phyloP scores from a whole-genome alignment of 2,113 vertebrate species.

The Siniperca knerii region DNA sequence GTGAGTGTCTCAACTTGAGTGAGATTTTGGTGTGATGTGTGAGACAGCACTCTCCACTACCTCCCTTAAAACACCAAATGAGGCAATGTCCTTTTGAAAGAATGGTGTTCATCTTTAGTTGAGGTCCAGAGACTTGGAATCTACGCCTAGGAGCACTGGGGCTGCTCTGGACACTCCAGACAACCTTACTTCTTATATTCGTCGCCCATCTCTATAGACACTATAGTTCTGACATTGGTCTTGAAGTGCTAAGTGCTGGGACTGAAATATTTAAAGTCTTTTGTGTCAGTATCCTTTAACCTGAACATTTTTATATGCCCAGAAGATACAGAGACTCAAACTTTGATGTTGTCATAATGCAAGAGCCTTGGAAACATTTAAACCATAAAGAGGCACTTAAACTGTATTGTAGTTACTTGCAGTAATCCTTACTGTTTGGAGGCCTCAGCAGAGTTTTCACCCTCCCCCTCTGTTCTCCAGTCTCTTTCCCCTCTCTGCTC shows the following conservation, averaged over 20 bases:
- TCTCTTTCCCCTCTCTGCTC: slow-evolving; percentile 8
- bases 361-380: slow-evolving; percentile 21
- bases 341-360: neutral
- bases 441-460: neutral
- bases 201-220: neutral
- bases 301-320: neutral
- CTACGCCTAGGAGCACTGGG: neutral
- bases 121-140: neutral
- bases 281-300: neutral
- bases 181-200: neutral
- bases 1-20: neutral
- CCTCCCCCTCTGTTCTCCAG: neutral
- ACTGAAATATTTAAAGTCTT: slow-evolving; percentile 1
- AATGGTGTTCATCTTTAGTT: neutral
- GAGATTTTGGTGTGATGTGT: too few relatives aligned
- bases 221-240: neutral
- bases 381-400: slow-evolving; percentile 59
- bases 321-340: neutral
- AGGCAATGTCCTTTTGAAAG: neutral
- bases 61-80: neutral
- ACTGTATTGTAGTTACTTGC: slow-evolving; percentile 10
- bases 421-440: too few relatives aligned
- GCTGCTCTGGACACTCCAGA: neutral
- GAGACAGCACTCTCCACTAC: too few relatives aligned
- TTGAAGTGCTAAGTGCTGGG: neutral